Base-by-base conservation (phyloP, 2,113 vertebrate species). In the Lasiurus borealis region DNA sequence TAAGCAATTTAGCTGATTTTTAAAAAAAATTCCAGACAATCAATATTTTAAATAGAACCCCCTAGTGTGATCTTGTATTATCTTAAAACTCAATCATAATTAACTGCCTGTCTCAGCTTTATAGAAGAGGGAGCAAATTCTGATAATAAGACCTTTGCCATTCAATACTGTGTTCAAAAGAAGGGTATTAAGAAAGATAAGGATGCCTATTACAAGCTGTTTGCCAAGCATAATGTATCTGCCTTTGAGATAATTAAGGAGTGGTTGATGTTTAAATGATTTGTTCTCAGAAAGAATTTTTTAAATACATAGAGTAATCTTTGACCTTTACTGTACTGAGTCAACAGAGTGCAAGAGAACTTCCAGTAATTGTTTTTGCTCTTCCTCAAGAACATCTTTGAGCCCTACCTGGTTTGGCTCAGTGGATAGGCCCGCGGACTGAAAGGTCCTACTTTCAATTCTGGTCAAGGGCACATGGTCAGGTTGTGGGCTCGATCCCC, bases 191-290 rank as follows among this genome's bases (percentile, higher is more conserved):
- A 31, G 59, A 59, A 85, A 96, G 91, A 97, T 93, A 95, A 97
- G 68, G n/a, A 75, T 72, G 40, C 64, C 52, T 84, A 64, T 86
- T 86, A 80, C 66, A 89, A 93, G 71, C 34, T 92, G 44, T 62
- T 91, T 44, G 96, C 85, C 82, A 78, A 36, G 54, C 76, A 93
- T 78, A 94, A 48, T 48, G 31, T 73, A 72, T 97, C 91, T 94
- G 50, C 71, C 94, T 83, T 91, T 72, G 72, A 46, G 34, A 66
- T 62, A 66, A 11, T 64, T 62, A 88, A 86, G 91, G 94, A 62
- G 86, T 95, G 93, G 96, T 54, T 87, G 80, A 85, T 91, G 46
- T 88, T 94, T 40, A 94, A 93, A 85, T 94, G 86, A 95, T 95
- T 92, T 94, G 54, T 54, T 77, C 23, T 80, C 29, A 57, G 92